Base-by-base conservation (phyloP, 2,888 invertebrate species). In the Cataglyphis altisquamis region DNA sequence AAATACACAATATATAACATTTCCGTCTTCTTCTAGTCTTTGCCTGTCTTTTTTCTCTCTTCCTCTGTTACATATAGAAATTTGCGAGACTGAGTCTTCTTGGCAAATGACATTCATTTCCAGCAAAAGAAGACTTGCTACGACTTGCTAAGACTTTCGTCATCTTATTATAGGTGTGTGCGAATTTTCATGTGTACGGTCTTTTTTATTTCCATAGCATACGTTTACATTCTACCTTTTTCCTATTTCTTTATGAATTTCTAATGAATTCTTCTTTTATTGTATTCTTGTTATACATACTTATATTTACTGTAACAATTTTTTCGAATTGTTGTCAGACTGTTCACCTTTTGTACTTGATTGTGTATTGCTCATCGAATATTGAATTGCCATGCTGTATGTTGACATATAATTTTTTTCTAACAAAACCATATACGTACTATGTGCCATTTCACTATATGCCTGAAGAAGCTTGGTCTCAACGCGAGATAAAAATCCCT, bases 401-500 rank as follows among this genome's bases (percentile, higher is more conserved):
- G 4, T 45, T 60, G 32, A 21, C 41, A 25, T 72, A 48, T 45
- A 62, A 25, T 60, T 72, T 80, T 36, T 32, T 48, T 12, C 3
- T 70, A 12, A 25, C 48, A 70, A 48, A 48, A n/a, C 70, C 63
- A 70, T 8, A 45, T 8, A 55, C 66, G 81, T 68, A 73, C 74
- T 57, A 60, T 81, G 72, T 77, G 68, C 29, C 63, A 66, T 73
- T 66, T 68, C 36, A 73, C 29, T 55, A 25, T 57, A 77, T 21
- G 25, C 45, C 21, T 32, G 62, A 62, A 62, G 39, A 75, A 18
- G n/a, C 45, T 5, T 32, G 36, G 72, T 62, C 78, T 12, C 60
- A 48, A 62, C 72, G 48, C 60, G 78, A 80, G 68, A 80, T 80
- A 80, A 70, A 80, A 80, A 62, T 80, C n/a, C 21, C 25, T 81